Evolutionary conservation across 2,113 vertebrate species (phyloP), one percentile per base, ranked within the genome.

Genomic region (Pterocles burchelli): DNA sequence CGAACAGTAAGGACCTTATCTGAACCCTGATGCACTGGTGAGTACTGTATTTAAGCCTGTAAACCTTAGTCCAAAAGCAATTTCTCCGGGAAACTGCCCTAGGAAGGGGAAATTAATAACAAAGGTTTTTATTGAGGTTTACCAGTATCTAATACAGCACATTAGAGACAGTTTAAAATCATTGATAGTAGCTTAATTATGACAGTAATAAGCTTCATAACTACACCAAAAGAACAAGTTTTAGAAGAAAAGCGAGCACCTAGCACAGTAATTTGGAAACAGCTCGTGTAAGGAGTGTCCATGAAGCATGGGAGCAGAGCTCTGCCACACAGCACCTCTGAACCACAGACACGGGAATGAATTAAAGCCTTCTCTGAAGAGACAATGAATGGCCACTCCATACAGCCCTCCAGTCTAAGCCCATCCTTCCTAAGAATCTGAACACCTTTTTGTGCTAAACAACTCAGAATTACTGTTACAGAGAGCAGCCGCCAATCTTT

Each of bases 341-440:
- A 79, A 45, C 17, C 2, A 0, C n/a, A n/a, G n/a, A n/a, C n/a
- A n/a, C 18, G 5, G 11, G 1, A 26, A 54, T 10, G 10, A 77
- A 24, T 1, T 7, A 8, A 58, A 22, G 13, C 24, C 26, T 15
- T 19, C 57, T 58, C 33, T 17, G 58, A 85, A 72, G 31, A 38
- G 33, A 66, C 9, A 26, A 46, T 33, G 46, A 73, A 26, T 18
- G 31, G 18, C 51, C 46, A 20, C 28, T 83, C 41, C 55, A 34
- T 6, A 49, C 25, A 62, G 36, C 24, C 22, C 46, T 52, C 61
- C 2, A 1, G 18, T 18, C 41, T 29, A 38, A 79, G 7, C 52
- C 22, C 41, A 18, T 4, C 5, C 59, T 46, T 76, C n/a, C 62
- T 10, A 18, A 28, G 20, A 8, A n/a, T 19, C 1, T 31, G 29